These are phyloP conservation scores for Taxidea taxus DNA, from an alignment of 2,113 vertebrate genomes.

Conservation along the genomic window DNA sequence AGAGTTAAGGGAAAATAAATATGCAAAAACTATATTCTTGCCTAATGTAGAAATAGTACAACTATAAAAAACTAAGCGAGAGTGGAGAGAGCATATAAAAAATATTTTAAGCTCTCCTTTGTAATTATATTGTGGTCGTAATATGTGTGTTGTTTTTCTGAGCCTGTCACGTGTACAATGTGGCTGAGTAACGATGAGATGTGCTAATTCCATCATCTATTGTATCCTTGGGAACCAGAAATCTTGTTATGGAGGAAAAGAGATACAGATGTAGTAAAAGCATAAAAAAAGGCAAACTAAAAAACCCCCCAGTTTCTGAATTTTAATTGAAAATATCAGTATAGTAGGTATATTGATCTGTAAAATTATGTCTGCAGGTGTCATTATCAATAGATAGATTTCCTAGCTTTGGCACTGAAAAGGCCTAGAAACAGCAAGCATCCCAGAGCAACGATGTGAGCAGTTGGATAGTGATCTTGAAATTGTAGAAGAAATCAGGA, in stretches of 20 bases:
- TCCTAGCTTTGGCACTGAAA: neutral
- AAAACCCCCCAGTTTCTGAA: neutral
- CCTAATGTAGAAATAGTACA: neutral
- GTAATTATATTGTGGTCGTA: neutral
- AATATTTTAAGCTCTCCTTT: neutral
- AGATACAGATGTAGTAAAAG: neutral
- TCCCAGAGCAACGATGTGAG: neutral
- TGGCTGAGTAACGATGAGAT: neutral
- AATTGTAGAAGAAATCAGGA: neutral
- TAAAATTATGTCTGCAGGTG: neutral
- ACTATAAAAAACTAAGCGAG: neutral
- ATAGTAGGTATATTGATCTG: neutral
- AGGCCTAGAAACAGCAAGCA: neutral
- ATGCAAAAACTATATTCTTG: neutral
- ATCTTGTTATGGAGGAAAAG: neutral
- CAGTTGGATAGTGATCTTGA: neutral
- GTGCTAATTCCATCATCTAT: neutral
- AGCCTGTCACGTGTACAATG: neutral
- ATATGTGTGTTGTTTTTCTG: neutral
- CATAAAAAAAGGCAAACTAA: neutral
- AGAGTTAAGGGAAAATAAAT: neutral
- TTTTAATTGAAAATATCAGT: slow-evolving; percentile 29
- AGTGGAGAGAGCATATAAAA: neutral
- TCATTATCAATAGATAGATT: neutral
- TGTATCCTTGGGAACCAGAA: neutral